A percentile compares a stretch with the other conserved stretches of the same genome.
These are phyloP conservation scores for Gymnocephalus cernua DNA, from an alignment of 2,113 vertebrate species.

Conservation along the genomic window DNA sequence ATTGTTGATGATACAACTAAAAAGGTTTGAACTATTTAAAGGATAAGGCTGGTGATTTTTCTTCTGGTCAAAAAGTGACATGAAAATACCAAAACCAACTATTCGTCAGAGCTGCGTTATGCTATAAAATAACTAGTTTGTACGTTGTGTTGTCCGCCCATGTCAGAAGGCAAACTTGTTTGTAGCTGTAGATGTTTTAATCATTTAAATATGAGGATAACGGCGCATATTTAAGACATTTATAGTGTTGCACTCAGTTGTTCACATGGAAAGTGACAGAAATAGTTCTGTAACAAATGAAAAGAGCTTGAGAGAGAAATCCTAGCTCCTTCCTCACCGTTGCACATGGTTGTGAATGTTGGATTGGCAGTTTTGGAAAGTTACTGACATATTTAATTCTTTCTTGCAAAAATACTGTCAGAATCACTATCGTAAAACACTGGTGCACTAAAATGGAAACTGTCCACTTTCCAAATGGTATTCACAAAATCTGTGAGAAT, in stretches of 20 bases:
- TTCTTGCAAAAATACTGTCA: neutral
- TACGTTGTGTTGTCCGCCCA: neutral
- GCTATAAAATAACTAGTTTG: neutral
- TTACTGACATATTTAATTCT: neutral
- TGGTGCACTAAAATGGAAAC: neutral
- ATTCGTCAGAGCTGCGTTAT: neutral
- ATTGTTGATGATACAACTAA: neutral
- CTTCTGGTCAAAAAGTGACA: neutral
- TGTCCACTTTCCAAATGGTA: neutral
- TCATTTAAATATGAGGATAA: neutral
- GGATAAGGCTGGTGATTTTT: neutral
- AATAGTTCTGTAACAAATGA: neutral
- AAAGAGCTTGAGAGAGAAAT: neutral
- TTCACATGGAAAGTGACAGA: neutral
- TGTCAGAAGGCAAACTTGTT: neutral
- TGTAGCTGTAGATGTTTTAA: neutral
- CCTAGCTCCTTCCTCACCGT: too few species aligned
- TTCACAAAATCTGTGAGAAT: neutral
- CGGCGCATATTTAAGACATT: neutral
- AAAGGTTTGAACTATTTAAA: neutral
- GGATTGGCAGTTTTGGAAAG: neutral
- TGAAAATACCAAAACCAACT: neutral
- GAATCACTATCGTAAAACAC: neutral
- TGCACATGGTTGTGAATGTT: neutral
- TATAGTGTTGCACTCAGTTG: neutral